Evolutionary conservation across 2,113 vertebrate species (phyloP).

Genomic region (Strix aluco): DNA sequence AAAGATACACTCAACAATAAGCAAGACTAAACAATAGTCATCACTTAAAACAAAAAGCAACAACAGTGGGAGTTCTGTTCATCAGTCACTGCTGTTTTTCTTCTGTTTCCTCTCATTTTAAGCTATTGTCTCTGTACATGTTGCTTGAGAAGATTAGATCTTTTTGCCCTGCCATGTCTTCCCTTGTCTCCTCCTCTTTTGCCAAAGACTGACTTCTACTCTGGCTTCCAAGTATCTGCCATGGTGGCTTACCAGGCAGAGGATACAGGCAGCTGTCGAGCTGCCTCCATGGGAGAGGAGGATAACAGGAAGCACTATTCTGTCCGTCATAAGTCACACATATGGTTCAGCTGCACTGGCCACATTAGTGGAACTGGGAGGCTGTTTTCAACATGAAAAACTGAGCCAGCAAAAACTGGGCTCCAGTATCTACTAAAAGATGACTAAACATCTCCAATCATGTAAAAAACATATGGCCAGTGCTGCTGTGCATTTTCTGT

Average conservation of each 20-base stretch:
- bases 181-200: neutral
- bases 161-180: neutral
- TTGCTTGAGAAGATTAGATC: neutral
- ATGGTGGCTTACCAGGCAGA: neutral
- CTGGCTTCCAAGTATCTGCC: neutral
- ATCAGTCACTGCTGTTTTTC: neutral
- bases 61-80: neutral
- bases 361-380: neutral
- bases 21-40: neutral
- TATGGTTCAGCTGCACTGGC: neutral
- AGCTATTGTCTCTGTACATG: neutral
- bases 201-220: neutral
- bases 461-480: neutral
- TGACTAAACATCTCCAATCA: constrained; percentile 48
- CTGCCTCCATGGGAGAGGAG: neutral
- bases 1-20: neutral
- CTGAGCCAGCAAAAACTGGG: constrained; percentile 31
- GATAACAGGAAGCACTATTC: neutral
- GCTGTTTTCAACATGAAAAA: constrained; percentile 13
- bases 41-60: neutral
- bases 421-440: constrained; percentile 9
- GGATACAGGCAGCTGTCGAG: fast-evolving
- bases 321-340: neutral
- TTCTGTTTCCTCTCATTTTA: neutral
- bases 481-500: constrained; percentile 9